phyloP scores from a whole-genome alignment of 2,888 invertebrate genomes.

The Bembecia ichneumoniformis region DNA sequence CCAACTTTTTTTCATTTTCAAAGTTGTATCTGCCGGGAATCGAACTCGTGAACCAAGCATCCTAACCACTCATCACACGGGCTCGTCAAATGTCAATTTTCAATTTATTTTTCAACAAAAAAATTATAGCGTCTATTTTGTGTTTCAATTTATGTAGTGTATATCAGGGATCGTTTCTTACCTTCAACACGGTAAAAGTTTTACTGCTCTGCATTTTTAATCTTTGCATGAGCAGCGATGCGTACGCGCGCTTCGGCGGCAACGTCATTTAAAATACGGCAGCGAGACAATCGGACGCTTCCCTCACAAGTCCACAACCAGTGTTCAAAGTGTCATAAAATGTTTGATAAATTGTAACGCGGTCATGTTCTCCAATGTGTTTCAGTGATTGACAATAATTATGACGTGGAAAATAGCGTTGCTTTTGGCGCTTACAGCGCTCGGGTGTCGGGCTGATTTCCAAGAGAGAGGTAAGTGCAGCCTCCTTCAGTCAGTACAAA shows the following conservation, averaged over 20 bases:
- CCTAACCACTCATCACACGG: no score
- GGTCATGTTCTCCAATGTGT: conserved; percentile 33
- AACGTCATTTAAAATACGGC: conserved; percentile 40
- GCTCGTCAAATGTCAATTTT: no score
- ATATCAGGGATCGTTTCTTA: no score
- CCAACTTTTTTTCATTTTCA: no score
- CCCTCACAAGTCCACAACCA: neutral
- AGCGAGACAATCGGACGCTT: conserved; percentile 41
- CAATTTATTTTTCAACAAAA: no score
- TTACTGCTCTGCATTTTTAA: conserved; percentile 5
- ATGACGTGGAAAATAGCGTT: conserved; percentile 41
- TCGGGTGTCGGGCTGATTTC: conserved; percentile 36
- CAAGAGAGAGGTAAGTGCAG: conserved; percentile 56
- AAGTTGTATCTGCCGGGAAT: no score
- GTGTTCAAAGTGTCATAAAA: neutral
- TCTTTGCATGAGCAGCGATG: conserved; percentile 22
- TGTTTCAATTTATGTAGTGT: no score
- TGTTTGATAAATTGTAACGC: conserved; percentile 26
- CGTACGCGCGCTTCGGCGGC: conserved; percentile 31
- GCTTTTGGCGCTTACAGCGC: conserved; percentile 23
- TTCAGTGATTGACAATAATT: conserved; percentile 30
- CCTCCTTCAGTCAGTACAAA: conserved; percentile 1
- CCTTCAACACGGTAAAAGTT: no score
- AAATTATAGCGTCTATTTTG: no score
- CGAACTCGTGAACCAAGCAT: no score